A percentile compares a stretch with the other conserved stretches of the same genome.
Evolutionary conservation across 2,113 vertebrate genomes (phyloP).

Genomic region (Rhinichthys klamathensis): DNA sequence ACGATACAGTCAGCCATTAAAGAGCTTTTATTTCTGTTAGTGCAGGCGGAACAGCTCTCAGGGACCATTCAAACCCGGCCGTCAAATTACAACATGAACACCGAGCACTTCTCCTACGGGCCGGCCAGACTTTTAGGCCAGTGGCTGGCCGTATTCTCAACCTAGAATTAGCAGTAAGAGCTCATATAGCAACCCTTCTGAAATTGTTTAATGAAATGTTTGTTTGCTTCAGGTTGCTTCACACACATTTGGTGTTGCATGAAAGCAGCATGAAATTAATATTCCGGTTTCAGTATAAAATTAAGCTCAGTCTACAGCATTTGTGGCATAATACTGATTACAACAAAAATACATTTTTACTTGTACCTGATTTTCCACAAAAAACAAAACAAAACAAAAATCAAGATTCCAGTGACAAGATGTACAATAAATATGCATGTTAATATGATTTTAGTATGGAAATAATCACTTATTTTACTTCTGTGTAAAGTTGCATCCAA

Average conservation of each 20-base stretch:
- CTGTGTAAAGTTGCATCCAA: no score
- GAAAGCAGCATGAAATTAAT: not conserved
- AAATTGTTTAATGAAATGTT: not conserved
- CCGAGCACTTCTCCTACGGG: conserved; percentile 32
- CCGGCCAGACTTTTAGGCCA: conserved; percentile 16
- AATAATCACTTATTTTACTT: no score
- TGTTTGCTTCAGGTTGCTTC: not conserved
- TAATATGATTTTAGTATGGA: no score
- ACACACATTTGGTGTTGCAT: not conserved
- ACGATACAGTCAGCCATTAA: conserved; percentile 76
- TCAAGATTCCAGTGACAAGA: not conserved
- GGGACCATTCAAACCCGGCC: conserved; percentile 64
- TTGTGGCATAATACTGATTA: not conserved
- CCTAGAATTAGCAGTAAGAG: not conserved
- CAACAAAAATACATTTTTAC: not conserved
- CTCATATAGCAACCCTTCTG: not conserved
- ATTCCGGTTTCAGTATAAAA: not conserved
- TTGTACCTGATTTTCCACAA: not conserved
- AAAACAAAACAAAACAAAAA: not conserved
- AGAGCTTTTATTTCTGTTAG: conserved; percentile 74
- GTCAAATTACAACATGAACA: conserved; percentile 71
- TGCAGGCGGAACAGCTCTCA: conserved; percentile 58
- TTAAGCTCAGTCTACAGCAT: not conserved
- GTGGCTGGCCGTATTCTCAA: not conserved
- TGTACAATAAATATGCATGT: no score